Evolutionary conservation across 2,113 vertebrate genomes (phyloP), one percentile per base, ranked within the genome.

Genomic region (Siphamia tubifer): DNA sequence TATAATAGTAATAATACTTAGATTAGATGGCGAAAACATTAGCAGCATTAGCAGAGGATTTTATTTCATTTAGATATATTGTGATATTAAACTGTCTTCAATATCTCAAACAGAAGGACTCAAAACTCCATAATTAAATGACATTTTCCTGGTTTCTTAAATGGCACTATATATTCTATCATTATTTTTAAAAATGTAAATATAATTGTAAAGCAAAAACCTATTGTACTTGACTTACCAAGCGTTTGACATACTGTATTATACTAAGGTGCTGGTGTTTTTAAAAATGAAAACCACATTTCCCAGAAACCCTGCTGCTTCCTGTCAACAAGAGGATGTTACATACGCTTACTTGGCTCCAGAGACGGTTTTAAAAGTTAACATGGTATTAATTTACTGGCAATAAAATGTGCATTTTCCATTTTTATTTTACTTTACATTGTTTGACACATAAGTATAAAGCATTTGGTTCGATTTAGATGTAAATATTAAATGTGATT

Each of bases 221-320:
- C n/a, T n/a, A n/a, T n/a, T n/a, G n/a, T n/a, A n/a, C n/a, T n/a
- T n/a, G n/a, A n/a, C n/a, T n/a, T n/a, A n/a, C n/a, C n/a, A n/a
- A n/a, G n/a, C n/a, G n/a, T n/a, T n/a, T n/a, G n/a, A n/a, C n/a
- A n/a, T n/a, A n/a, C 40, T 43, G 53, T 61, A n/a, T 68, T 43
- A 67, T 45, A 77, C 47, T 54, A 4, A 8, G 31, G 25, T 19
- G 20, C 24, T 36, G 48, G 63, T 69, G 60, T 68, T 35, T 42
- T 52, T 63, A 13, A 62, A 68, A 49, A 76, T 75, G 10, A 38
- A 48, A 42, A 74, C 74, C 55, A 60, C 42, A 68, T 70, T 81
- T 78, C 67, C 60, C 66, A 77, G 68, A 68, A 74, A 65, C 42
- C 62, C 54, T 17, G 15, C 40, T 57, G 43, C 52, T 72, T 78